Evolutionary conservation across 64 coral and sea anemone genomes (phyloP).

Genomic region (Platygyra sinensis): DNA sequence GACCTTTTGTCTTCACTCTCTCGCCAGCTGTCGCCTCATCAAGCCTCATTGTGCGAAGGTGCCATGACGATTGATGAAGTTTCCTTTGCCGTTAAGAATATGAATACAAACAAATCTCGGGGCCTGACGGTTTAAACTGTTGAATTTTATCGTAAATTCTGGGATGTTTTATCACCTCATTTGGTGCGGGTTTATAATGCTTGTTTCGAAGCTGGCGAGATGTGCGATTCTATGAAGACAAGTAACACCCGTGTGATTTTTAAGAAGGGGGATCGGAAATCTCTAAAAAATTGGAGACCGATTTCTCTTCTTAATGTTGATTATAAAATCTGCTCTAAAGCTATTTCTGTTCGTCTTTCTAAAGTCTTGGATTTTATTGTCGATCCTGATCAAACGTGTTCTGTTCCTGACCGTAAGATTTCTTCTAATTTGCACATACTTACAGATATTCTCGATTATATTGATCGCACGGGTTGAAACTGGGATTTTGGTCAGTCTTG

Average conservation of each 20-base stretch:
- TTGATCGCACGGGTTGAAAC: not conserved
- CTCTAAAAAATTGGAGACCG: not conserved
- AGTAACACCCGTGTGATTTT: not conserved
- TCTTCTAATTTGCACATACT: not conserved
- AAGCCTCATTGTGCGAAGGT: not conserved
- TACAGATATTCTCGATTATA: too few relatives aligned
- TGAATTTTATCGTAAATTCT: conserved; percentile 32
- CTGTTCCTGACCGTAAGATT: not conserved
- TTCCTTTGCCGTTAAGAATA: not conserved
- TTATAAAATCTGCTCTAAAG: conserved; percentile 5
- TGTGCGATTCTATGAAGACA: not conserved
- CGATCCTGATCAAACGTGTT: not conserved
- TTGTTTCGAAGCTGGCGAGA: too few relatives aligned
- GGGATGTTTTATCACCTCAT: not conserved
- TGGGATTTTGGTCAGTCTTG: not conserved
- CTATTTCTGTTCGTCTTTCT: not conserved
- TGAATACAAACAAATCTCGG: not conserved
- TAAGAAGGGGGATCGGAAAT: not conserved
- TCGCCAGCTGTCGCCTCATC: not conserved
- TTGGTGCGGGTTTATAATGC: not conserved
- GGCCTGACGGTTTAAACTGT: conserved; percentile 42
- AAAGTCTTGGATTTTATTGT: not conserved
- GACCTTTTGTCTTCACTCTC: not conserved
- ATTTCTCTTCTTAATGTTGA: not conserved
- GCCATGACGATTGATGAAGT: conserved; percentile 1